These are phyloP conservation scores for Drosophila auraria DNA, from an alignment of 1,140 invertebrate species.

Conservation along the genomic window DNA sequence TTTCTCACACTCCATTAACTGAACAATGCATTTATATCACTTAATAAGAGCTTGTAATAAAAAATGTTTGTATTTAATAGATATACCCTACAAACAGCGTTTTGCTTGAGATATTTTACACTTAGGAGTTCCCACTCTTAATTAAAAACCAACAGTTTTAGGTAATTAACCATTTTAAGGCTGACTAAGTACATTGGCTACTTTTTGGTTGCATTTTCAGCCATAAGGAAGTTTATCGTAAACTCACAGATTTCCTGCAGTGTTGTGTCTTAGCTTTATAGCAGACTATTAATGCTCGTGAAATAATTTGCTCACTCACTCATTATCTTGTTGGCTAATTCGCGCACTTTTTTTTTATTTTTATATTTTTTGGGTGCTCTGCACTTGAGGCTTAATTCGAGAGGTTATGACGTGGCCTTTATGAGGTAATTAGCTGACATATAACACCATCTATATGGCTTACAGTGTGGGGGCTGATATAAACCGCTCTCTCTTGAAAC, in stretches of 20 bases:
- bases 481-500: conserved; percentile 3
- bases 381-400: conserved; percentile 38
- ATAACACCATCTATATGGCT: conserved; percentile 37
- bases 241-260: conserved; percentile 29
- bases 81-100: neutral
- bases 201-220: conserved; percentile 10
- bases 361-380: conserved; percentile 36
- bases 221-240: conserved; percentile 32
- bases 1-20: conserved; percentile 17
- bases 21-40: neutral
- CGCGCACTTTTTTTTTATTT: neutral
- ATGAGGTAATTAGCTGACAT: conserved; percentile 53
- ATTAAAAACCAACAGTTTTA: conserved; percentile 12
- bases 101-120: conserved; percentile 19
- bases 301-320: conserved; percentile 24
- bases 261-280: conserved; percentile 23
- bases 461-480: conserved; percentile 28
- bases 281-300: conserved; percentile 10
- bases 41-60: conserved; percentile 2
- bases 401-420: conserved; percentile 52
- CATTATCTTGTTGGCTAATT: conserved; percentile 20
- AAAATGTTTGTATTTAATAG: conserved; percentile 4
- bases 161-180: conserved; percentile 36
- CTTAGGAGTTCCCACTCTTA: conserved; percentile 6
- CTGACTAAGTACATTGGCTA: conserved; percentile 9